phyloP scores from a whole-genome alignment of 2,797 vertebrate species.

The Thripadectes ignobilis region DNA sequence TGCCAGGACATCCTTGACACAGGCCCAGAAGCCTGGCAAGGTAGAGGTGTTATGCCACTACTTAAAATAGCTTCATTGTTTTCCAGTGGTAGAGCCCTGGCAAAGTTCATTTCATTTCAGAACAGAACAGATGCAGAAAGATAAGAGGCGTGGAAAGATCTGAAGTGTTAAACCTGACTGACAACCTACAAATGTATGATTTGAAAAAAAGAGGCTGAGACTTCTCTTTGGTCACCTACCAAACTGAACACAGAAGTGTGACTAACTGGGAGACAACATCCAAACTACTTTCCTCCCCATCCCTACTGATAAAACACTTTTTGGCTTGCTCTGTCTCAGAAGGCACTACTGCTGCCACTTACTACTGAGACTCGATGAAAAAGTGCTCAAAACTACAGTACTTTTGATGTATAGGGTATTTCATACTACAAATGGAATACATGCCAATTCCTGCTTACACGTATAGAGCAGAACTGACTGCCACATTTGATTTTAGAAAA shows the following conservation, averaged over 20 bases:
- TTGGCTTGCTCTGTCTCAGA: neutral
- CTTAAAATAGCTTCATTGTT: slow-evolving; percentile 12
- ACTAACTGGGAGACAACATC: neutral
- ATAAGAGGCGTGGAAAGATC: neutral
- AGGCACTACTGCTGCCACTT: neutral
- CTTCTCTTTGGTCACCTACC: neutral
- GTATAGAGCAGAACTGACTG: neutral
- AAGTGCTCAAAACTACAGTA: slow-evolving; percentile 6
- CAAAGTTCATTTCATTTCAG: neutral
- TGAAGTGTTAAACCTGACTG: neutral
- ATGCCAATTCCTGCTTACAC: neutral
- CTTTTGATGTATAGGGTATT: neutral
- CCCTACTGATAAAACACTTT: neutral
- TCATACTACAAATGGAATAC: neutral
- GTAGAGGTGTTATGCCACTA: neutral
- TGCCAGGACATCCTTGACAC: neutral
- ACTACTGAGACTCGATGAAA: neutral
- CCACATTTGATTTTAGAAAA: neutral
- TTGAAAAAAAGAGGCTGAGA: neutral
- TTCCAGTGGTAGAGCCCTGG: neutral
- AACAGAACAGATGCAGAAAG: neutral
- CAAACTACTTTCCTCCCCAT: neutral
- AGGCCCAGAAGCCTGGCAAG: neutral
- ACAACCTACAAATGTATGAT: neutral
- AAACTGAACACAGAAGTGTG: neutral